Evolutionary conservation across 2,797 vertebrate genomes (phyloP).

Genomic region (Parauchenoglanis punctatus): DNA sequence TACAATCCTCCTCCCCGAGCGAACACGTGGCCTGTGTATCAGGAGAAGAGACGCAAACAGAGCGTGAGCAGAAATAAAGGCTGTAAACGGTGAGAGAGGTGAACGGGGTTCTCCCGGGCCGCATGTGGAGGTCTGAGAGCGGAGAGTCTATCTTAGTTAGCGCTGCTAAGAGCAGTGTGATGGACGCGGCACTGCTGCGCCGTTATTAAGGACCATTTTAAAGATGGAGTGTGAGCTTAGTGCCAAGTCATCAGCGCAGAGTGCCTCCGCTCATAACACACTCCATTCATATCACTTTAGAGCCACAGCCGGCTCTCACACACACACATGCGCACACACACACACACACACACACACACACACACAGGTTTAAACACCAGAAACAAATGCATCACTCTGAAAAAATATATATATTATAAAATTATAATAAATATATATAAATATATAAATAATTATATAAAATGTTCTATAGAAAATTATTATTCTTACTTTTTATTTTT

Average conservation of each 20-base stretch:
- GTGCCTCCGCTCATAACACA: conserved; percentile 36
- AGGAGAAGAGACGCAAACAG: neutral
- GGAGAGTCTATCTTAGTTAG: neutral
- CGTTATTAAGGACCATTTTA: conserved; percentile 32
- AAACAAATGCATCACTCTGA: neutral
- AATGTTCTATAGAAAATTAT: too few species aligned
- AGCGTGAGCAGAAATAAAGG: neutral
- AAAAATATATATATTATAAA: too few species aligned
- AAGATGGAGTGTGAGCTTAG: conserved; percentile 29
- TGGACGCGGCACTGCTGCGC: conserved; percentile 8
- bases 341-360: neutral
- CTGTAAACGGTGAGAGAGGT: neutral
- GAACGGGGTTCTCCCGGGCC: neutral
- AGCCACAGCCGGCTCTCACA: conserved; percentile 24
- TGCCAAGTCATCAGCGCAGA: conserved; percentile 42
- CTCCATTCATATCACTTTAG: conserved; percentile 33
- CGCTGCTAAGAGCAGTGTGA: conserved; percentile 13
- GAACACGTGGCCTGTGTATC: neutral
- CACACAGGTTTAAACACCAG: neutral
- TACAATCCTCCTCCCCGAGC: neutral
- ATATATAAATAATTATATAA: too few species aligned
- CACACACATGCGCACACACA: conserved; percentile 14
- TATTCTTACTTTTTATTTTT: neutral
- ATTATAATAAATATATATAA: neutral
- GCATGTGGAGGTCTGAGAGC: neutral